A percentile compares a stretch with the other conserved stretches of the same genome.
Evolutionary conservation across 2,113 vertebrate species (phyloP).

Genomic region (Lampris megalopsis): DNA sequence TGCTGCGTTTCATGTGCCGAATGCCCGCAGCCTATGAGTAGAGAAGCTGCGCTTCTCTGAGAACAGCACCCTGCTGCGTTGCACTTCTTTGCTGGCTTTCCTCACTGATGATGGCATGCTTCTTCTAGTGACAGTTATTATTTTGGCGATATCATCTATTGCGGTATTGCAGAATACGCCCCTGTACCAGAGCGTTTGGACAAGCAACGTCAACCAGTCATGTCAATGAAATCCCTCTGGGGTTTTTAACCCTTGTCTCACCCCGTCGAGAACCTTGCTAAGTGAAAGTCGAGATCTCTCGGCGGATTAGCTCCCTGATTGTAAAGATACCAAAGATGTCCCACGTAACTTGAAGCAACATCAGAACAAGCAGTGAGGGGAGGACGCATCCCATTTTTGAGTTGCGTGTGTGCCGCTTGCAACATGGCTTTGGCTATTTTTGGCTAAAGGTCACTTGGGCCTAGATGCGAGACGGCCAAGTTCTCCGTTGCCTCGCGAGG

Average conservation of each 20-base stretch:
- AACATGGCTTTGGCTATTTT: constrained; percentile 52
- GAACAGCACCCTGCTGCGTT: neutral
- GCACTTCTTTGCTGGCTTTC: neutral
- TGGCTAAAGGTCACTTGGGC: constrained; percentile 24
- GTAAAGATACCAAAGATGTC: constrained; percentile 29
- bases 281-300: constrained; percentile 16
- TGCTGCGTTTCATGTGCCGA: neutral
- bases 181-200: neutral
- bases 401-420: constrained; percentile 42
- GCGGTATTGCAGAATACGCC: neutral
- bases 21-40: neutral
- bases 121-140: neutral
- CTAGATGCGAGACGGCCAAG: constrained; percentile 61
- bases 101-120: neutral
- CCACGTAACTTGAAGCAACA: constrained; percentile 39
- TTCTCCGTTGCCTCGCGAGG: constrained; percentile 70
- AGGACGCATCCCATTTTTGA: constrained; percentile 5
- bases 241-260: neutral
- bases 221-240: neutral
- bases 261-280: too few species aligned
- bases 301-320: too few species aligned
- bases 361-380: constrained; percentile 18
- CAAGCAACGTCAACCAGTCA: neutral
- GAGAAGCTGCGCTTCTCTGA: constrained; percentile 8
- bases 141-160: neutral